Evolutionary conservation across 2,888 invertebrate genomes (phyloP), one percentile per base, ranked within the genome.

Genomic region (Tiphia femorata): DNA sequence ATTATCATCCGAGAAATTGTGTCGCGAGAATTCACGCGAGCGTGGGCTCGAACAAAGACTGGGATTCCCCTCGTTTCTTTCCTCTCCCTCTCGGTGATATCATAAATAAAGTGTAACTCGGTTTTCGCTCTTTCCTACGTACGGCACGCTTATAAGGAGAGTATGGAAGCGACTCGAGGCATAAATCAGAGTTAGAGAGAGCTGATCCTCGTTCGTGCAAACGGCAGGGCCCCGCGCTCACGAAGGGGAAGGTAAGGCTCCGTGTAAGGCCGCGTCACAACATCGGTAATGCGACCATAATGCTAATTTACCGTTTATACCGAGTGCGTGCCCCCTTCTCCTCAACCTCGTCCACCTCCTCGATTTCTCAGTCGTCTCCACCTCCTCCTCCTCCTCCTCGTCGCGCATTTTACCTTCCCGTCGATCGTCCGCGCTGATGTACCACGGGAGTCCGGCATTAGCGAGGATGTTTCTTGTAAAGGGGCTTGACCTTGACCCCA

Each of bases 241-340:
- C 53, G 43, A 33, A 14, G 14, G 35, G 65, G 65, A 70, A 65
- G 68, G 72, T 77, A 71, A 67, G 48, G 65, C 65, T 67, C 64
- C 73, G 73, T 77, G 73, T 76, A 76, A 74, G 68, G 69, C 62
- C 70, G 67, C 74, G 76, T 79, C 79, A 78, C 77, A 76, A 79
- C 79, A 80, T 77, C 71, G 73, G 78, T 80, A 80, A 80, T 80
- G 70, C 76, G 77, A 73, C 70, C 73, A 65, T 80, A 80, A 80
- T 80, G 79, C 79, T 80, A 80, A 81, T 81, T 81, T 80, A 81
- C 79, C 70, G 77, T 78, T 76, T 73, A 73, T 57, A 58, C 52
- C 49, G 50, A 40, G 43, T 33, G 52, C 52, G 57, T 44, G 42
- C 46, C 35, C 51, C 49, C 53, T 43, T 17, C 54, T 35, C 2